A percentile compares a stretch with the other conserved stretches of the same genome.
Evolutionary conservation across 37 sponge, comb jelly and placozoan genomes (phyloP).

Genomic region (Crambe crambe): DNA sequence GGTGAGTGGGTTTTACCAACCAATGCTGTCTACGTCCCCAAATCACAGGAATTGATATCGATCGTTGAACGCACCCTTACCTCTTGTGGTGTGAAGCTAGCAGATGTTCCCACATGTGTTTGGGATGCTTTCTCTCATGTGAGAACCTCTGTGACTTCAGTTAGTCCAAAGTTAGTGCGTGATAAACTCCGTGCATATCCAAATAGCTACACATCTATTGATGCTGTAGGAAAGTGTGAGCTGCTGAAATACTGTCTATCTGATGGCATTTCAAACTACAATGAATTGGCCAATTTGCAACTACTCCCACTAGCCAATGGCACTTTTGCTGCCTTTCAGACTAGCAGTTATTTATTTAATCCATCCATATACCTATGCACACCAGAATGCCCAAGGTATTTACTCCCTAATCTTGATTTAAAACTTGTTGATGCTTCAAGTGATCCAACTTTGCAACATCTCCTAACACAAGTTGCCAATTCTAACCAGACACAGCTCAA

Average conservation of each 20-base stretch:
- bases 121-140: slow-evolving; percentile 18
- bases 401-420: slow-evolving; percentile 45
- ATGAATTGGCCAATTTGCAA: slow-evolving; percentile 14
- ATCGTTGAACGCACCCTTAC: slow-evolving; percentile 4
- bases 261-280: slow-evolving; percentile 32
- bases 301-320: slow-evolving; percentile 55
- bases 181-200: not conserved
- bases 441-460: slow-evolving; percentile 12
- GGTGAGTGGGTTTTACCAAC: slow-evolving; percentile 16
- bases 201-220: slow-evolving; percentile 19
- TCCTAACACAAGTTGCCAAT: slow-evolving; percentile 16
- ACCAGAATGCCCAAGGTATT: slow-evolving; percentile 15
- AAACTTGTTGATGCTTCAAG: slow-evolving; percentile 4
- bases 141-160: not conserved
- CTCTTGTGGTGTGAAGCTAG: slow-evolving; percentile 30
- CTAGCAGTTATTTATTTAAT: not conserved
- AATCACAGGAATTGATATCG: not conserved
- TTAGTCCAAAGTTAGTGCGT: slow-evolving; percentile 25
- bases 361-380: slow-evolving; percentile 24
- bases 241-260: slow-evolving; percentile 46
- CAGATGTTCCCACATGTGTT: not conserved
- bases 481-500: slow-evolving; percentile 17
- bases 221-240: slow-evolving; percentile 5
- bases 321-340: slow-evolving; percentile 31
- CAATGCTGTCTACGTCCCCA: slow-evolving; percentile 19